These are phyloP conservation scores for Pyrrhosoma nymphula DNA, from an alignment of 2,888 invertebrate genomes.

Conservation along the genomic window DNA sequence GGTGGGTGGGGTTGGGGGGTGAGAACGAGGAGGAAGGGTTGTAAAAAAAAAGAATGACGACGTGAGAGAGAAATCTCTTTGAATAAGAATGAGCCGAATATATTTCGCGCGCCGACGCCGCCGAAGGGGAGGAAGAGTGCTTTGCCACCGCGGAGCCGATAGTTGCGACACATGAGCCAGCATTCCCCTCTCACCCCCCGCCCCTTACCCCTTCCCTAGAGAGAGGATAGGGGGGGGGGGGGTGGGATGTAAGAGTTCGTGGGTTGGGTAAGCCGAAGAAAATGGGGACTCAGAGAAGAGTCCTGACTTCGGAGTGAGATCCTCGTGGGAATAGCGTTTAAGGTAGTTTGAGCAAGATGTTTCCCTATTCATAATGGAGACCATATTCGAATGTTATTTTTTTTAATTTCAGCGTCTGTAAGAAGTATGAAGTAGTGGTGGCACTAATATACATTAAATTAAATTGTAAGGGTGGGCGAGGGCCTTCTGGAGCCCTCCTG, in stretches of 20 bases:
- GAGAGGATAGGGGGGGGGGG: too few species aligned
- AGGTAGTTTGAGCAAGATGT: too few species aligned
- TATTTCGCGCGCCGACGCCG: neutral
- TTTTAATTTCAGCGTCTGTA: too few species aligned
- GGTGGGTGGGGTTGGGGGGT: neutral
- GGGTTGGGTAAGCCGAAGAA: neutral
- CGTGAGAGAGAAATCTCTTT: neutral
- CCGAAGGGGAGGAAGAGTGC: neutral
- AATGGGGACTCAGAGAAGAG: neutral
- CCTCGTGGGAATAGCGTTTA: neutral
- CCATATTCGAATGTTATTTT: too few species aligned
- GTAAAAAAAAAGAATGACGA: neutral
- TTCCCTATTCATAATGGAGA: too few species aligned
- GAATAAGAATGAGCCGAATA: constrained; percentile 32
- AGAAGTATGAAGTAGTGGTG: too few species aligned
- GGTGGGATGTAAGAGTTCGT: too few species aligned
- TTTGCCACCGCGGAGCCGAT: neutral
- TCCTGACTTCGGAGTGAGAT: neutral
- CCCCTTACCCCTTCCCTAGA: neutral
- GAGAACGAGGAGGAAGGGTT: neutral
- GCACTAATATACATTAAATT: too few species aligned
- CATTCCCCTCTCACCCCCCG: neutral
- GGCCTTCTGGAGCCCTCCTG: too few species aligned
- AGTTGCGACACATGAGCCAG: constrained; percentile 5
- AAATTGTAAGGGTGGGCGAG: too few species aligned